phyloP scores from a whole-genome alignment of 2,113 vertebrate genomes.

The Psittacula cyanocephala region DNA sequence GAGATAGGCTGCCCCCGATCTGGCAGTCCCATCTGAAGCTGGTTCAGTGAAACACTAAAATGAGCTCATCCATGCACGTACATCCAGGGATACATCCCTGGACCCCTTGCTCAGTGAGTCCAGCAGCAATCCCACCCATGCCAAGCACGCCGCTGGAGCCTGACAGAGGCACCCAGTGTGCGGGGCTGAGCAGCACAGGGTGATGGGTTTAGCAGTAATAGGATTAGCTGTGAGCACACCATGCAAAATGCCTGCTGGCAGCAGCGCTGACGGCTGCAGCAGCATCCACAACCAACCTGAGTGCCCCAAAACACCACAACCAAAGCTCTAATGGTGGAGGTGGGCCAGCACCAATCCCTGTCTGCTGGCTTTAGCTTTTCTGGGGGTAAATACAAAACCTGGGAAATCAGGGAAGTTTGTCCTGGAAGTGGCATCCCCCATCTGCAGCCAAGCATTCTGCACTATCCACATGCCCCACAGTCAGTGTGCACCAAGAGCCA shows the following conservation, averaged over 20 bases:
- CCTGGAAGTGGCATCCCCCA: not conserved
- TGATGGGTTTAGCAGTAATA: not conserved
- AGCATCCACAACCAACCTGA: accelerated
- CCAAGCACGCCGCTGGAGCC: accelerated
- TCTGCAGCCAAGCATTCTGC: not conserved
- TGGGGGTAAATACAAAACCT: not conserved
- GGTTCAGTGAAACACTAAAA: not conserved
- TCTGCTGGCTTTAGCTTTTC: not conserved
- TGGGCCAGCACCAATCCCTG: not conserved
- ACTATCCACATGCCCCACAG: accelerated
- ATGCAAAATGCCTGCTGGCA: accelerated
- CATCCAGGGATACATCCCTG: not conserved
- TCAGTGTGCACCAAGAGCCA: accelerated
- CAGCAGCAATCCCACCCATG: accelerated
- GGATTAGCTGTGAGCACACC: accelerated
- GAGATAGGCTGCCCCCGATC: too few relatives aligned
- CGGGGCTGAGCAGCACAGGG: not conserved
- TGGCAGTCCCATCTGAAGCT: not conserved
- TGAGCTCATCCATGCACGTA: not conserved
- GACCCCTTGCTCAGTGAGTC: not conserved
- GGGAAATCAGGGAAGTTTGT: not conserved
- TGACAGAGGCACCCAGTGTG: not conserved
- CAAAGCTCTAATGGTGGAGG: accelerated
- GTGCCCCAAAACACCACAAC: not conserved
- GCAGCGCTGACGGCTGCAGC: accelerated